Evolutionary conservation across 2,888 invertebrate genomes (phyloP).

Genomic region (Chalcosyrphus nemorum): DNA sequence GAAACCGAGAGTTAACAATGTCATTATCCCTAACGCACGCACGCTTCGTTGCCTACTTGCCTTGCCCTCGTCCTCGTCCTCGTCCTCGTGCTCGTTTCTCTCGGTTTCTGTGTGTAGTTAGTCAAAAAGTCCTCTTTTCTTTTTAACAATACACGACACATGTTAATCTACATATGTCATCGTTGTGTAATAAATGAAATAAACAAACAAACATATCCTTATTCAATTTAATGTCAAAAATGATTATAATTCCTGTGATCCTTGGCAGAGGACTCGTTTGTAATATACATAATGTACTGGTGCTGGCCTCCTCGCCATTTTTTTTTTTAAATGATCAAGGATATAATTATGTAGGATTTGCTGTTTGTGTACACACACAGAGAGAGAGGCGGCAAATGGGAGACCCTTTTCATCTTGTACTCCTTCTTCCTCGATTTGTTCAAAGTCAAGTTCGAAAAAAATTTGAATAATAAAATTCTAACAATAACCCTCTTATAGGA

Average conservation of each 20-base stretch:
- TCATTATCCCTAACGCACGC: slow-evolving; percentile 32
- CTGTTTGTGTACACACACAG: slow-evolving; percentile 11
- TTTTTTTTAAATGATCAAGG: background rate
- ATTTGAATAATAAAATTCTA: slow-evolving; percentile 53
- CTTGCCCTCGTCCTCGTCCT: background rate
- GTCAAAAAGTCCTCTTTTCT: background rate
- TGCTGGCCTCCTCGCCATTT: background rate
- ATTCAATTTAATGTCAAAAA: slow-evolving; percentile 44
- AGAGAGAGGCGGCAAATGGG: background rate
- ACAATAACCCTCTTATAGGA: slow-evolving; percentile 61
- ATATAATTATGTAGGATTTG: slow-evolving; percentile 33
- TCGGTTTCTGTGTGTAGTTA: too few relatives aligned
- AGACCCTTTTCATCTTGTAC: background rate
- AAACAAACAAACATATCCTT: slow-evolving; percentile 23
- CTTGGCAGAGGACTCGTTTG: background rate
- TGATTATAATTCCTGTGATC: slow-evolving; percentile 33
- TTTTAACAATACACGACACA: slow-evolving; percentile 24
- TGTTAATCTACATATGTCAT: slow-evolving; percentile 11
- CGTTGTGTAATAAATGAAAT: slow-evolving; percentile 3
- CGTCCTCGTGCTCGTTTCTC: background rate
- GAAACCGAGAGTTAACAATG: slow-evolving; percentile 44
- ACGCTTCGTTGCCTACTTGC: too few relatives aligned
- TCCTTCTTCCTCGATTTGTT: background rate
- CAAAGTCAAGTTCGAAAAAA: slow-evolving; percentile 61
- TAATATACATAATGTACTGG: background rate